A percentile compares a stretch with the other conserved stretches of the same genome.
Conservation (phyloP, 2,888 invertebrate species). For the Coenonympha glycerion region DNA sequence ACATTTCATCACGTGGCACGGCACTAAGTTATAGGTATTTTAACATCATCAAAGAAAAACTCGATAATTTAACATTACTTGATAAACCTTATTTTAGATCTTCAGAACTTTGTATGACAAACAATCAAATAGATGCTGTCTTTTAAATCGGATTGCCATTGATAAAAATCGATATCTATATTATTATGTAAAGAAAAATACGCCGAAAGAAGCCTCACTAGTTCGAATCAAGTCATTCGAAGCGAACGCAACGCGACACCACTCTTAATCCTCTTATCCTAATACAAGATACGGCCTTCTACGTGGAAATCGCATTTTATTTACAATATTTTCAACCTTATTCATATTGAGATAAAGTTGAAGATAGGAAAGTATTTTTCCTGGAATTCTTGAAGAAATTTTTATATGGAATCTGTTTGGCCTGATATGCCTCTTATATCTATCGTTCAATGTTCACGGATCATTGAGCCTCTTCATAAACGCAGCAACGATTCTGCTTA, state of each 20-base stretch:
- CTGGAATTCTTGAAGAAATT: constrained; percentile 11
- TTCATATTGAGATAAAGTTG: constrained; percentile 3
- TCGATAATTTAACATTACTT: too few species aligned
- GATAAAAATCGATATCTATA: background rate
- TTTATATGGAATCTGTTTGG: constrained; percentile 22
- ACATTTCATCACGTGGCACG: too few species aligned
- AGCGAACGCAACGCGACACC: constrained; percentile 26
- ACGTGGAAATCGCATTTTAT: constrained; percentile 9
- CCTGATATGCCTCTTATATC: constrained; percentile 22
- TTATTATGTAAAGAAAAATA: constrained; percentile 9
- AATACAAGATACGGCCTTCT: constrained; percentile 24
- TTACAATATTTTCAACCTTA: constrained; percentile 18
- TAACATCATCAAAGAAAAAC: too few species aligned
- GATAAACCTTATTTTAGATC: too few species aligned
- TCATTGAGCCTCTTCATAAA: constrained; percentile 19
- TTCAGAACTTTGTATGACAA: too few species aligned
- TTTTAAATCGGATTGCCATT: background rate
- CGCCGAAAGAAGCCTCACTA: constrained; percentile 21
- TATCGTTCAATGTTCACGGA: constrained; percentile 20
- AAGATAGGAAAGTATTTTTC: background rate
- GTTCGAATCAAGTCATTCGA: constrained; percentile 24
- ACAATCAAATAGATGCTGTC: too few species aligned
- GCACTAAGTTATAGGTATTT: too few species aligned
- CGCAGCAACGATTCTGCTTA: constrained; percentile 9
- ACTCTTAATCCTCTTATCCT: constrained; percentile 29